A percentile compares a stretch with the other conserved stretches of the same genome.
Conservation (phyloP, 2,888 invertebrate genomes). For the Seira musarum region DNA sequence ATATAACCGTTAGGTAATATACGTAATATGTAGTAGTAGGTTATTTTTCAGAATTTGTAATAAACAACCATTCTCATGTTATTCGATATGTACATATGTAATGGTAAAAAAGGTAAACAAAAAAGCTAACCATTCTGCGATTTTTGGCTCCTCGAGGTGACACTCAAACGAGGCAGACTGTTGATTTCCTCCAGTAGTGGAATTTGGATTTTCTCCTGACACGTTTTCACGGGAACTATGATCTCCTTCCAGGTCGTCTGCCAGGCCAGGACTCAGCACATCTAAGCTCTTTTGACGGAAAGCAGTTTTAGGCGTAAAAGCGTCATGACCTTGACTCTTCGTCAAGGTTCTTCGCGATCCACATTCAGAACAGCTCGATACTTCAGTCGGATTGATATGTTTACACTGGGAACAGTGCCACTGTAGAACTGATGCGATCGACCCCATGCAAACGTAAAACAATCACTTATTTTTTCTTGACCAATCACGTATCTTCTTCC, state of each 20-base stretch:
- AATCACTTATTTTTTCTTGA: too few species aligned
- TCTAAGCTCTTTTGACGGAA: slow-evolving; percentile 43
- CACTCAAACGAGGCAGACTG: slow-evolving; percentile 68
- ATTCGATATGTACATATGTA: background rate
- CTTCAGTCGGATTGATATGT: slow-evolving; percentile 90
- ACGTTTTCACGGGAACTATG: background rate
- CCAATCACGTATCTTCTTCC: too few species aligned
- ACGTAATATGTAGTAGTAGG: too few species aligned
- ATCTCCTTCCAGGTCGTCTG: background rate
- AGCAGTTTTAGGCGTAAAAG: background rate
- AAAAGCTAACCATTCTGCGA: slow-evolving; percentile 66
- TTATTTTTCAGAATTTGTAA: too few species aligned
- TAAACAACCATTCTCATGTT: background rate
- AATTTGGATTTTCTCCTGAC: slow-evolving; percentile 2
- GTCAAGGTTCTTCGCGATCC: slow-evolving; percentile 72
- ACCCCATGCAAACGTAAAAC: slow-evolving; percentile 80
- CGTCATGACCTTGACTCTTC: slow-evolving; percentile 26
- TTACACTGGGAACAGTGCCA: slow-evolving; percentile 93
- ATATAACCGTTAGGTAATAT: too few species aligned
- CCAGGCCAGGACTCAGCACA: slow-evolving; percentile 15
- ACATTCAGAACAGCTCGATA: slow-evolving; percentile 87
- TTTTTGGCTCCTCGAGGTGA: slow-evolving; percentile 67
- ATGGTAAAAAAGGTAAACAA: background rate
- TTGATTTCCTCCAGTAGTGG: slow-evolving; percentile 31
- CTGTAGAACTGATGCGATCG: slow-evolving; percentile 94